Percentiles rank a stretch among this genome's conserved stretches.
Evolutionary conservation across 2,888 invertebrate genomes (phyloP).

Genomic region (Drosophila multiciliata): DNA sequence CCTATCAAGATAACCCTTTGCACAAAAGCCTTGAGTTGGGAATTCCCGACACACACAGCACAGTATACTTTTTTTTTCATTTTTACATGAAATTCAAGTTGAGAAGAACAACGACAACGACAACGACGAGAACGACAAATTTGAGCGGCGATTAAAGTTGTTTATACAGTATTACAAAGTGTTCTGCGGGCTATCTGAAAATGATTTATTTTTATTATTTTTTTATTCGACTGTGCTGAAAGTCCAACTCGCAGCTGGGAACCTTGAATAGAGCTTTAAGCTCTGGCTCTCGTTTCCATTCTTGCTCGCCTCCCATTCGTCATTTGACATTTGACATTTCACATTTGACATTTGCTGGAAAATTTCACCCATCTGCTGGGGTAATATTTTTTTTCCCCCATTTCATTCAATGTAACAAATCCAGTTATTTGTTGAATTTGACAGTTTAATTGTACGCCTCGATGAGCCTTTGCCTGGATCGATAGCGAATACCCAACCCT

Average conservation of each 20-base stretch:
- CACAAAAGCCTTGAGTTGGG: conserved; percentile 41
- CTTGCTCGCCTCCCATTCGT: neutral
- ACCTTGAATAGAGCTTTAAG: conserved; percentile 25
- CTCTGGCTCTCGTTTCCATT: conserved; percentile 13
- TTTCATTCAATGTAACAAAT: conserved; percentile 66
- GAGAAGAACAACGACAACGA: conserved; percentile 16
- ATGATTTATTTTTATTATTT: conserved; percentile 1
- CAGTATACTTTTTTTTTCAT: neutral
- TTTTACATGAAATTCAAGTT: conserved; percentile 25
- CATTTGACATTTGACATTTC: neutral
- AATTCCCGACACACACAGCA: conserved; percentile 21
- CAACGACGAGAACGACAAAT: conserved; percentile 17
- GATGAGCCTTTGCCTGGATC: conserved; percentile 66
- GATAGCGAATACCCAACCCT: conserved; percentile 7
- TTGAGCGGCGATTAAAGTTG: conserved; percentile 42
- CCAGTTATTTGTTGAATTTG: conserved; percentile 82
- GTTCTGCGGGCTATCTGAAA: conserved; percentile 35
- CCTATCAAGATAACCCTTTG: conserved; percentile 16
- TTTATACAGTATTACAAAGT: conserved; percentile 9
- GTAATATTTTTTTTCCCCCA: conserved; percentile 13
- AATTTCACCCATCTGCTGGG: conserved; percentile 24
- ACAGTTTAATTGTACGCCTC: conserved; percentile 83
- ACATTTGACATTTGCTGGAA: conserved; percentile 13
- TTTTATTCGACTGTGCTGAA: conserved; percentile 3
- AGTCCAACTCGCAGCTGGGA: conserved; percentile 1